Percentiles rank a stretch among this genome's conserved stretches.
These are phyloP conservation scores for Pocillopora grandis DNA, from an alignment of 92 coral and sea anemone species.

Conservation along the genomic window DNA sequence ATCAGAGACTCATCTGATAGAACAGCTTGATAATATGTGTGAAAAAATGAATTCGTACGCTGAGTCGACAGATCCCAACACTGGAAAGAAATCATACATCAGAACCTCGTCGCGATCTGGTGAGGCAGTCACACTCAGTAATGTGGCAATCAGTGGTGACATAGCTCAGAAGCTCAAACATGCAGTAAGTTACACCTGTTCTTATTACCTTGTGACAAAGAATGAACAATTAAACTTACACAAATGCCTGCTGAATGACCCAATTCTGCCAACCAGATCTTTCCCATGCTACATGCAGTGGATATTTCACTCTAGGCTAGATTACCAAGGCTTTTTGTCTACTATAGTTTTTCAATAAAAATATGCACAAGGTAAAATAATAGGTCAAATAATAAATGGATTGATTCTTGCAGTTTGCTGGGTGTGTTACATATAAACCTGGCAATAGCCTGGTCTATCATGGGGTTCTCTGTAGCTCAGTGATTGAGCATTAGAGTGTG, in stretches of 20 bases:
- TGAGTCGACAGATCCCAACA: constrained; percentile 84
- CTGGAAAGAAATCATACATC: constrained; percentile 80
- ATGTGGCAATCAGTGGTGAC: constrained; percentile 94
- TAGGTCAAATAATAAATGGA: too few relatives aligned
- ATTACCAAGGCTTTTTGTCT: too few relatives aligned
- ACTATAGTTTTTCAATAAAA: too few relatives aligned
- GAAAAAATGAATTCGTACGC: constrained; percentile 93
- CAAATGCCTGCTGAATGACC: not conserved
- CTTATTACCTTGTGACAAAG: not conserved
- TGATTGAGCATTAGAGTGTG: too few relatives aligned
- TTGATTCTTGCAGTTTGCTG: too few relatives aligned
- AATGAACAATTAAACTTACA: not conserved
- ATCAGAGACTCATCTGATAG: constrained; percentile 95
- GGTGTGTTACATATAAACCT: too few relatives aligned
- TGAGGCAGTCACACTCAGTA: constrained; percentile 79
- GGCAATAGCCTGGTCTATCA: too few relatives aligned
- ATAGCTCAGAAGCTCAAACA: constrained; percentile 82
- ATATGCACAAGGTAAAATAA: too few relatives aligned
- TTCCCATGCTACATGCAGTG: too few relatives aligned
- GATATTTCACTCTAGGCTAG: too few relatives aligned
- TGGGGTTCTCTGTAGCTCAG: too few relatives aligned
- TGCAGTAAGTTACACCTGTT: constrained; percentile 62
- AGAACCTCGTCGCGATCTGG: constrained; percentile 94
- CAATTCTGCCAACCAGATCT: too few relatives aligned
- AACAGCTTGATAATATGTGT: constrained; percentile 84